These are phyloP conservation scores for Gallinago nigripennis DNA, from an alignment of 2,797 vertebrate species.

Conservation along the genomic window DNA sequence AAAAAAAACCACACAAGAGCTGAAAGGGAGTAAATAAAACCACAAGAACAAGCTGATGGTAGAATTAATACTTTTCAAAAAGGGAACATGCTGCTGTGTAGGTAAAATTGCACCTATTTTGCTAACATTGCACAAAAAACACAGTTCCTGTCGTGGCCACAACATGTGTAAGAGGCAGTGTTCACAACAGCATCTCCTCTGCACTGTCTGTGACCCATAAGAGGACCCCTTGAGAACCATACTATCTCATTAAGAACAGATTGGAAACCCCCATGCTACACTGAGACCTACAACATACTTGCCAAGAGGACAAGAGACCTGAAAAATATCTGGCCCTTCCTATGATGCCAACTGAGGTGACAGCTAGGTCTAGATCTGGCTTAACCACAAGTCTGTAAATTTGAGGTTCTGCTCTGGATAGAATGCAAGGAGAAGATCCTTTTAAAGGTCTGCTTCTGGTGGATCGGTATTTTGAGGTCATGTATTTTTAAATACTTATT, in stretches of 20 bases:
- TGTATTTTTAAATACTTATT: slow-evolving; percentile 58
- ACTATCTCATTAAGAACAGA: neutral
- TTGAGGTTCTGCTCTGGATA: neutral
- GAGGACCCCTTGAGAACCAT: neutral
- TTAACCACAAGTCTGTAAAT: slow-evolving; percentile 29
- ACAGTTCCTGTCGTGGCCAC: neutral
- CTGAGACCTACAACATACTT: neutral
- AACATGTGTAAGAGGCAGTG: neutral
- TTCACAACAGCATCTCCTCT: neutral
- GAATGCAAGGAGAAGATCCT: neutral
- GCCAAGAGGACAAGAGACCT: neutral
- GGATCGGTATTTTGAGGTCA: slow-evolving; percentile 6
- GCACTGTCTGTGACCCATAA: neutral
- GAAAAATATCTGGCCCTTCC: neutral
- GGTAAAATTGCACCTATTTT: neutral
- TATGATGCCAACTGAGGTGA: neutral
- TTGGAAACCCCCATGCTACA: neutral
- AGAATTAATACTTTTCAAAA: neutral
- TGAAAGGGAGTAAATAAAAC: neutral
- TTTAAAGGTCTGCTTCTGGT: neutral
- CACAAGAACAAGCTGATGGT: neutral
- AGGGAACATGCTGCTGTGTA: neutral
- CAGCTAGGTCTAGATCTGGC: neutral
- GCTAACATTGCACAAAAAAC: neutral
- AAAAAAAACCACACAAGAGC: neutral